Base-by-base conservation (phyloP, 2,797 vertebrate genomes). In the Onychomys leucogaster region DNA sequence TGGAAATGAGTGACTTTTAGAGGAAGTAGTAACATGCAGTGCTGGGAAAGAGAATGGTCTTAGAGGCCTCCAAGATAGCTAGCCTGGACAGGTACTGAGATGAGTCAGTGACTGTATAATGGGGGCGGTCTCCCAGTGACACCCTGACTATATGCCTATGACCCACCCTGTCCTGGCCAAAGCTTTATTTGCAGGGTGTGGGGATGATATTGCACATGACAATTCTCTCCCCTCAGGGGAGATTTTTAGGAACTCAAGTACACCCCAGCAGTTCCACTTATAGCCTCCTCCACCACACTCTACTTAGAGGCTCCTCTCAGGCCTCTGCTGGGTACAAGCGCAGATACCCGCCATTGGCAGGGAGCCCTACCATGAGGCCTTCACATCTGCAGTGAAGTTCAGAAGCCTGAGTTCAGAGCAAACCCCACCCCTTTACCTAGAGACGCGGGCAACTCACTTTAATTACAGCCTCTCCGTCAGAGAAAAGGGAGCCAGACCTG, bases 111-210 rank as follows among this genome's bases (percentile, higher is more conserved):
- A 57, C 27, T 37, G 12, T 13, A 0, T 27, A 73, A 87, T 1
- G 4, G 0, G 0, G 21, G 12, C 3, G 0, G 14, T 32, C 57
- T 80, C 80, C 65, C 8, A 57, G 75, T 0, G 7, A 89, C 55
- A 59, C 27, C 7, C 49, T 75, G 27, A 75, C 57, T 61, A 55
- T 71, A 55, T 13, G 19, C 41, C 90, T 86, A 37, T 94, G 71
- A 59, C 43, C 32, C 52, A 34, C 2, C 23, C 13, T 49, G 23
- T 69, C 75, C 92, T 78, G 29, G 75, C 25, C 75, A 75, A 37
- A 10, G 1, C 14, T 91, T 59, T 89, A 11, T 85, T 69, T 69
- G 23, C n/a, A 52, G 37, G 7, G 29, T 16, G 1, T 8, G 23
- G 1, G 3, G 87, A 59, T 46, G 29, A 61, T n/a, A 29, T 17